Conservation (phyloP, 2,797 vertebrate genomes). For the Oreonectes daqikongensis region DNA sequence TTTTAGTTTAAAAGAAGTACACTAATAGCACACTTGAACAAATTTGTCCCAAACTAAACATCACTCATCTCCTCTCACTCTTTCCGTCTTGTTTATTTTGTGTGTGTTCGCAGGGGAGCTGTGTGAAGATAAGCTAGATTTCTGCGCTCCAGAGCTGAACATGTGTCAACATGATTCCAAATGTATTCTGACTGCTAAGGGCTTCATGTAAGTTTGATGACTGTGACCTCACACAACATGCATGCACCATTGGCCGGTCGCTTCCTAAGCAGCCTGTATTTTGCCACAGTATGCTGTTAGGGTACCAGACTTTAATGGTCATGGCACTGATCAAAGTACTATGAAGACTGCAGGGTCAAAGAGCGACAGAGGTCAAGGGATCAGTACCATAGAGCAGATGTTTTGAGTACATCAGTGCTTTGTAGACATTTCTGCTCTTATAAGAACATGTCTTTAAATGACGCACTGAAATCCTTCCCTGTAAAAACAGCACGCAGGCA, state of each 20-base stretch:
- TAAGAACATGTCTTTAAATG: constrained; percentile 4
- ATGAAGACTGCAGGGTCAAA: background rate
- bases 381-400: background rate
- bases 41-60: too few species aligned
- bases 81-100: constrained; percentile 40
- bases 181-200: constrained; percentile 89
- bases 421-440: background rate
- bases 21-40: background rate
- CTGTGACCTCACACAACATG: background rate
- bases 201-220: constrained; percentile 87
- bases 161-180: constrained; percentile 97
- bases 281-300: background rate
- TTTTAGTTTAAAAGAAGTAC: background rate
- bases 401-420: background rate
- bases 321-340: background rate
- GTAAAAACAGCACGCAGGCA: background rate
- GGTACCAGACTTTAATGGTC: background rate
- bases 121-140: constrained; percentile 96
- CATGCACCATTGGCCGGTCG: background rate
- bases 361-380: background rate
- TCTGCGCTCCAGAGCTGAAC: constrained; percentile 93
- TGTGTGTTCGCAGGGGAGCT: constrained; percentile 86
- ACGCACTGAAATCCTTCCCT: constrained; percentile 7
- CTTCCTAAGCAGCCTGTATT: background rate
- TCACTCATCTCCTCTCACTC: background rate